phyloP scores from a whole-genome alignment of 30 jellyfish, hydroid and myxozoan genomes.

The Turritopsis dohrnii region DNA sequence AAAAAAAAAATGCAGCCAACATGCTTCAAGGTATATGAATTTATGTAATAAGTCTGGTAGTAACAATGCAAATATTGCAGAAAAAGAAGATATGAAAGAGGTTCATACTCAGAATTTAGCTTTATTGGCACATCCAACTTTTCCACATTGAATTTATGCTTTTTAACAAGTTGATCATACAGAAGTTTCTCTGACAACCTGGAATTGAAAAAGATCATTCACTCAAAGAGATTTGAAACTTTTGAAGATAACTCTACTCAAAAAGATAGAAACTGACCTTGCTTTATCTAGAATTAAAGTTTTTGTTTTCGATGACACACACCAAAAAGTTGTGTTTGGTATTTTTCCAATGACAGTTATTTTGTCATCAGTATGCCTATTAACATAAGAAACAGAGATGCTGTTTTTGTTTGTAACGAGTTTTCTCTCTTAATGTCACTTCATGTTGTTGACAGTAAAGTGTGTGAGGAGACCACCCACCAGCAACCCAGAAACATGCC shows the following conservation, averaged over 20 bases:
- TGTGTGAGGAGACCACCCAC: too few species aligned
- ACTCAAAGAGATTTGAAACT: not conserved
- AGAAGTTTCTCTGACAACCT: slow-evolving; percentile 3
- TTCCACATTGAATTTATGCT: not conserved
- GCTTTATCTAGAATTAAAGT: not conserved
- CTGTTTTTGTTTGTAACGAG: too few species aligned
- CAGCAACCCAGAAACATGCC: too few species aligned
- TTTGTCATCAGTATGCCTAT: not conserved
- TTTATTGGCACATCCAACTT: slow-evolving; percentile 1
- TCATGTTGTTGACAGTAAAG: too few species aligned
- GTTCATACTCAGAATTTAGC: slow-evolving; percentile 5
- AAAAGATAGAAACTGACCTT: not conserved
- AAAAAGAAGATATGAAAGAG: not conserved
- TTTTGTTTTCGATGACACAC: not conserved
- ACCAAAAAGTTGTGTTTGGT: slow-evolving; percentile 15
- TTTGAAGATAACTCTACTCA: too few species aligned
- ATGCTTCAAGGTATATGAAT: not conserved
- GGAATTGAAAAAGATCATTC: not conserved
- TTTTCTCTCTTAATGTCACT: too few species aligned
- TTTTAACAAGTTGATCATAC: not conserved
- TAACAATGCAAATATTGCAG: not conserved
- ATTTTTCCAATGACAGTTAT: not conserved
- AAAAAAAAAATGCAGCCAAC: too few species aligned
- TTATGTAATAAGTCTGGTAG: too few species aligned
- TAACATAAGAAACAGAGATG: too few species aligned